Conservation (phyloP, 2,888 invertebrate species). For the Epinotia brunnichana region DNA sequence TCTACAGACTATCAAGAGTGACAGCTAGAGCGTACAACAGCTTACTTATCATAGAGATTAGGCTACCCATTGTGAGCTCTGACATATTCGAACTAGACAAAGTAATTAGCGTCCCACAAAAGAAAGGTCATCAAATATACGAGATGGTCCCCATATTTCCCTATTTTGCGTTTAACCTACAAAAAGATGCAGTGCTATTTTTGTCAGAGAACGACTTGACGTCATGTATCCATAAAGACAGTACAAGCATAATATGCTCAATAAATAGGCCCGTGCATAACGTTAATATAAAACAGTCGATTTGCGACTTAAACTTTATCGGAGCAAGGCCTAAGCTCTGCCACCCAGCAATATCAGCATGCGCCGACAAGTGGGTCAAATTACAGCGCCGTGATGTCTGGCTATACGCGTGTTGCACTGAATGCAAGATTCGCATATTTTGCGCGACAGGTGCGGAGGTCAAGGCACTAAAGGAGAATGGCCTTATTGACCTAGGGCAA, state of each 20-base stretch:
- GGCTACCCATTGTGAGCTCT: too few species aligned
- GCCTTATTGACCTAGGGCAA: background rate
- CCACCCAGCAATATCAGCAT: background rate
- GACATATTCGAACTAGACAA: background rate
- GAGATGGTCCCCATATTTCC: background rate
- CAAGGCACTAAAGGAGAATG: background rate
- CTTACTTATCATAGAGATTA: too few species aligned
- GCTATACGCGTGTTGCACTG: conserved; percentile 2
- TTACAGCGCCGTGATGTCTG: background rate
- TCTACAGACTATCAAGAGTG: too few species aligned
- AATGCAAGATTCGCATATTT: conserved; percentile 8
- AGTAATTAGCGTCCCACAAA: background rate
- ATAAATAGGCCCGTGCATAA: background rate
- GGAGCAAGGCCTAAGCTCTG: background rate
- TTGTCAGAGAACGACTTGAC: background rate
- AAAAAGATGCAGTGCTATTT: too few species aligned
- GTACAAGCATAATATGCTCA: background rate
- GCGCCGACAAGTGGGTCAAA: background rate
- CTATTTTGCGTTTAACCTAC: background rate
- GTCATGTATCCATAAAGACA: background rate
- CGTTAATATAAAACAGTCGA: background rate
- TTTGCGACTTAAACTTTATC: background rate
- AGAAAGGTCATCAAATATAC: background rate
- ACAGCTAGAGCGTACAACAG: too few species aligned
- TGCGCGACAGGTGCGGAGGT: background rate